These are phyloP conservation scores for Grammomys surdaster DNA, from an alignment of 2,113 vertebrate genomes.

Conservation along the genomic window DNA sequence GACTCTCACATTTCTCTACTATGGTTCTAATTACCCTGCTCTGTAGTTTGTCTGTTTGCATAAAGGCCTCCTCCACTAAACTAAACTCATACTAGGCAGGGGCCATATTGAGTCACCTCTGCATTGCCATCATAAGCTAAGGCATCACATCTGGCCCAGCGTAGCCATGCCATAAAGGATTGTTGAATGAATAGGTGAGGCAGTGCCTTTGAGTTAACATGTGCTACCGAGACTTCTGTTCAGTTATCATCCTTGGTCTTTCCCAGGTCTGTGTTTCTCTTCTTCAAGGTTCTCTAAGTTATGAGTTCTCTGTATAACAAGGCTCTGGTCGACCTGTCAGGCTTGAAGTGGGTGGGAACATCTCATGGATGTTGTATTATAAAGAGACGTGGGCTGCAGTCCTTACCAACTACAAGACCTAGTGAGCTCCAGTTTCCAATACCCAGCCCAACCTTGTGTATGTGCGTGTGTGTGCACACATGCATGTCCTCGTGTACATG, in stretches of 20 bases:
- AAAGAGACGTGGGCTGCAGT: neutral
- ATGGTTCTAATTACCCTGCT: neutral
- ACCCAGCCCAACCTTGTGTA: neutral
- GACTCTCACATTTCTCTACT: neutral
- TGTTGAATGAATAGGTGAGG: neutral
- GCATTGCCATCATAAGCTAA: neutral
- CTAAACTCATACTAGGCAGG: neutral
- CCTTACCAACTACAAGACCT: neutral
- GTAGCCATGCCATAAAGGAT: neutral
- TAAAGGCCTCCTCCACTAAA: neutral
- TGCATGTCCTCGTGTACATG: neutral
- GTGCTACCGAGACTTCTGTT: neutral
- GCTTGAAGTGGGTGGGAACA: neutral
- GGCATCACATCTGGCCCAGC: neutral
- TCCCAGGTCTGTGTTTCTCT: neutral
- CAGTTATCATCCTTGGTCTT: neutral
- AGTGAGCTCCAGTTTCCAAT: neutral
- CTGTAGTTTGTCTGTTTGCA: conserved; percentile 57
- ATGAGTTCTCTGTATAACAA: neutral
- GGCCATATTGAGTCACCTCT: neutral
- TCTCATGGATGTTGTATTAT: neutral
- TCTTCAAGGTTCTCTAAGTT: neutral
- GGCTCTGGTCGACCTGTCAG: neutral
- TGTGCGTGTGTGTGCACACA: neutral
- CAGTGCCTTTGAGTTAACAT: neutral